phyloP scores from a whole-genome alignment of 2,888 invertebrate genomes.

The Azorinus chamasolen region DNA sequence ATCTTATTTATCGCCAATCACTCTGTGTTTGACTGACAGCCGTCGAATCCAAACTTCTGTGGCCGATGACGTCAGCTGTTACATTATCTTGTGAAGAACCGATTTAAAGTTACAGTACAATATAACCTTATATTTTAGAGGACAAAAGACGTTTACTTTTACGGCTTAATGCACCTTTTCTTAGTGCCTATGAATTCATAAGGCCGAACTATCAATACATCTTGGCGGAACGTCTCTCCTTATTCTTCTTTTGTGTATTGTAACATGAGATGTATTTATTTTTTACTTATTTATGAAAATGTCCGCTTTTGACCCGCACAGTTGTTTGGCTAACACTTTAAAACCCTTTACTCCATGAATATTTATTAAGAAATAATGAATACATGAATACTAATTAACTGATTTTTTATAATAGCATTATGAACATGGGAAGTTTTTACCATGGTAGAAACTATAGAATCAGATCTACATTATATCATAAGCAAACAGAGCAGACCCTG shows the following conservation, averaged over 20 bases:
- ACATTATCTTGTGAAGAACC: conserved; percentile 37
- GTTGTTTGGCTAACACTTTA: neutral
- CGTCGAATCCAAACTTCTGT: conserved; percentile 21
- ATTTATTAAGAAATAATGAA: too few relatives aligned
- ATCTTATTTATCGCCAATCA: neutral
- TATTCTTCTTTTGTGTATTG: conserved; percentile 23
- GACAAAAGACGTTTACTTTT: conserved; percentile 47
- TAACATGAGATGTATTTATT: conserved; percentile 38
- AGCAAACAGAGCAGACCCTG: too few relatives aligned
- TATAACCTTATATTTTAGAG: conserved; percentile 9
- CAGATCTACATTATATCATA: too few relatives aligned
- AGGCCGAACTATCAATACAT: conserved; percentile 30
- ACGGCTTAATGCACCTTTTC: conserved; percentile 25
- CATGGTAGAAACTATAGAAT: too few relatives aligned
- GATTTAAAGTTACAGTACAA: conserved; percentile 23
- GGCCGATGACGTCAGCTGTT: conserved; percentile 44
- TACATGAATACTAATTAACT: too few relatives aligned
- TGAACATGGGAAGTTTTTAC: too few relatives aligned
- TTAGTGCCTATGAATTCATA: conserved; percentile 19
- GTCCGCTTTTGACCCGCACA: conserved; percentile 38
- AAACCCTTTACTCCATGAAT: too few relatives aligned
- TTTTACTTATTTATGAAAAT: conserved; percentile 48
- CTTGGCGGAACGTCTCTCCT: conserved; percentile 40
- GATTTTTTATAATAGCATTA: too few relatives aligned
- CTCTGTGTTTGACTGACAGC: conserved; percentile 17